Percentiles rank a stretch among this genome's conserved stretches.
phyloP scores from a whole-genome alignment of 2,797 vertebrate species.

The Hirundo rustica region DNA sequence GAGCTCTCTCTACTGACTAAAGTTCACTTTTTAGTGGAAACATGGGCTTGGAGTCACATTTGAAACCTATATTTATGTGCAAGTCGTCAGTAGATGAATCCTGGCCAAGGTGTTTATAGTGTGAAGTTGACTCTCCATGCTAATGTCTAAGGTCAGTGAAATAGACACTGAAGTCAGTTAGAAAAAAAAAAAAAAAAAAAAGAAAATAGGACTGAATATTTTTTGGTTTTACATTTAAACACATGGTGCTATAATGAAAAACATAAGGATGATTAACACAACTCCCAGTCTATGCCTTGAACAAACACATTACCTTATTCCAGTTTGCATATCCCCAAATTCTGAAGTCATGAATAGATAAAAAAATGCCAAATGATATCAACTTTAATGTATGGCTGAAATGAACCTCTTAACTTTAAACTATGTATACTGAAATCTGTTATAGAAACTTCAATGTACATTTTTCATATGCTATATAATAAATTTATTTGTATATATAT shows the following conservation, averaged over 20 bases:
- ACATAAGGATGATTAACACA: background rate
- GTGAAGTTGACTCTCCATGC: background rate
- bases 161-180: background rate
- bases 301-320: background rate
- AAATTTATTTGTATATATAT: background rate
- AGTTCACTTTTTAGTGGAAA: background rate
- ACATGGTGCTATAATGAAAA: background rate
- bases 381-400: background rate
- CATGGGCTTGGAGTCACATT: background rate
- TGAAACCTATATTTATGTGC: background rate
- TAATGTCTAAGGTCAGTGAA: background rate
- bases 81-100: background rate
- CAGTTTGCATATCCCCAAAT: background rate
- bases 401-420: background rate
- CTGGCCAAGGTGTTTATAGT: background rate
- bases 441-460: background rate
- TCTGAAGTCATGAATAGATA: background rate
- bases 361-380: background rate
- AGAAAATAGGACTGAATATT: background rate
- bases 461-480: background rate
- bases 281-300: background rate
- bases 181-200: background rate
- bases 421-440: background rate
- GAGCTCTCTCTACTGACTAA: background rate
- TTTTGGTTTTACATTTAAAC: background rate